Conservation (phyloP, 2,797 vertebrate genomes). For the Pantherophis vulpinus region DNA sequence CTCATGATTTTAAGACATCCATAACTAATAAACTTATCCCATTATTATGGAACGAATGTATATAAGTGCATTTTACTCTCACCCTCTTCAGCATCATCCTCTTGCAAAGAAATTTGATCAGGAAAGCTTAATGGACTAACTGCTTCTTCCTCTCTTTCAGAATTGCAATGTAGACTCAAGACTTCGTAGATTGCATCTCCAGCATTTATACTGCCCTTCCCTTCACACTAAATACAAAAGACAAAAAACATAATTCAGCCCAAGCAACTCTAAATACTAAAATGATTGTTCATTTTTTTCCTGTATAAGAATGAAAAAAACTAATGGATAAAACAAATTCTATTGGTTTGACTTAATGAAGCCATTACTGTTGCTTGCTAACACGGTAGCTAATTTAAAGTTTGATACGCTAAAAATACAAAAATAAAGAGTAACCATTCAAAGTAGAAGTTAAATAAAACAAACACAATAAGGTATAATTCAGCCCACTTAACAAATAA, state of each 20-base stretch:
- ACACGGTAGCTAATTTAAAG: not conserved
- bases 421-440: not conserved
- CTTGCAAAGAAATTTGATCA: constrained; percentile 77
- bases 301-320: not conserved
- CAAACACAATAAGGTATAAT: not conserved
- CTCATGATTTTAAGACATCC: not conserved
- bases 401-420: not conserved
- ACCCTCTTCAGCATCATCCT: constrained; percentile 93
- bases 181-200: constrained; percentile 93
- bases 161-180: constrained; percentile 88
- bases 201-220: constrained; percentile 73
- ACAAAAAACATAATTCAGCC: constrained; percentile 3
- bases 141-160: constrained; percentile 77
- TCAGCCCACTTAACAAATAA: not conserved
- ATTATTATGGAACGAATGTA: not conserved
- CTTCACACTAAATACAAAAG: constrained; percentile 74
- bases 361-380: not conserved
- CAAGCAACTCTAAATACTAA: not conserved
- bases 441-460: not conserved
- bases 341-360: not conserved
- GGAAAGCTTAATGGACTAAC: constrained; percentile 71
- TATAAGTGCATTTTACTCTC: constrained; percentile 41
- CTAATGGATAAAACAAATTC: not conserved
- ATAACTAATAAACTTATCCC: not conserved
- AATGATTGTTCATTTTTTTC: not conserved